A percentile compares a stretch with the other conserved stretches of the same genome.
Conservation (phyloP, 2,797 vertebrate species). For the Acanthopagrus latus region DNA sequence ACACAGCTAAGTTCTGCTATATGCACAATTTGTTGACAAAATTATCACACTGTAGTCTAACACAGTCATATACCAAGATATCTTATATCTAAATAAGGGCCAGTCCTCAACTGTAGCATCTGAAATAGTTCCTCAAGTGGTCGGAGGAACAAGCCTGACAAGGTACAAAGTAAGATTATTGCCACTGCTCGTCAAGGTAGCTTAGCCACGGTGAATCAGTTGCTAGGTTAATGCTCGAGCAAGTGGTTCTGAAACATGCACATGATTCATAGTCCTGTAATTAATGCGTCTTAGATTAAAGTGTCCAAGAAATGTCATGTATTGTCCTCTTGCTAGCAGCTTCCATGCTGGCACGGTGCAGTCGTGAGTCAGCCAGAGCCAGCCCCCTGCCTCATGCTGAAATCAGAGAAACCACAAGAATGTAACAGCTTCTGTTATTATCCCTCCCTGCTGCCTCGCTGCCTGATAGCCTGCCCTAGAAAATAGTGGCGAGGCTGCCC, state of each 20-base stretch:
- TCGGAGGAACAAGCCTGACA: constrained; percentile 10
- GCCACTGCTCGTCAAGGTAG: constrained; percentile 8
- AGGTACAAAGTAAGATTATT: constrained; percentile 18
- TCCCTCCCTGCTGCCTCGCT: constrained; percentile 76
- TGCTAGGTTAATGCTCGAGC: constrained; percentile 33
- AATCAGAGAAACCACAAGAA: constrained; percentile 86
- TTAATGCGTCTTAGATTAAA: constrained; percentile 60
- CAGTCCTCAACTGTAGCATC: not conserved
- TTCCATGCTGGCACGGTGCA: constrained; percentile 56
- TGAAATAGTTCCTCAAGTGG: constrained; percentile 8
- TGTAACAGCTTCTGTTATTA: constrained; percentile 86
- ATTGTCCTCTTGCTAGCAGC: constrained; percentile 59
- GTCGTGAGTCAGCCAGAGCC: constrained; percentile 72
- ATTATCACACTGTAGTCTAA: not conserved
- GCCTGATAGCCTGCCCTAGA: constrained; percentile 76
- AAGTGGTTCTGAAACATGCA: constrained; percentile 35
- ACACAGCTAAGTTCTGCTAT: not conserved
- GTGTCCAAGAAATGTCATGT: constrained; percentile 63
- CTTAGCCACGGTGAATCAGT: constrained; percentile 48
- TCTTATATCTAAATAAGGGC: not conserved
- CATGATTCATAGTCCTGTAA: constrained; percentile 41
- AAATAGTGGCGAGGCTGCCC: constrained; percentile 67
- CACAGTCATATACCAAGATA: not conserved
- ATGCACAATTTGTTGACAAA: too few species aligned
- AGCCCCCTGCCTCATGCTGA: constrained; percentile 78